Evolutionary conservation across 1,140 invertebrate genomes (phyloP).

Genomic region (Tribolium castaneum): DNA sequence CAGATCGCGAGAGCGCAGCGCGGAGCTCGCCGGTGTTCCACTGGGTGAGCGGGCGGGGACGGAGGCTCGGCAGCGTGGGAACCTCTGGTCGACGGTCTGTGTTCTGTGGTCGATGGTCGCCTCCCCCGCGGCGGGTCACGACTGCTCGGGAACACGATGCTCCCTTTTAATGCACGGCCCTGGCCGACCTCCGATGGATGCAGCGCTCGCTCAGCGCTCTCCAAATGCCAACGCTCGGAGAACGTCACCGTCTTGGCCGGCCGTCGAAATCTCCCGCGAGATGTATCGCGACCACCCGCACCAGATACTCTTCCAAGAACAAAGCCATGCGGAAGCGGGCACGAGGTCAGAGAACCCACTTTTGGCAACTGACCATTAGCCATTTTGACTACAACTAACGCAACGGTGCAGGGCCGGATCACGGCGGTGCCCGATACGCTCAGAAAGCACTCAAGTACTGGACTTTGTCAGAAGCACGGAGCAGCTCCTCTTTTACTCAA

Average conservation of each 20-base stretch:
- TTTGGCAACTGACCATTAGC: background rate
- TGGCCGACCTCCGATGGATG: slow-evolving; percentile 39
- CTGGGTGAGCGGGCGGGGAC: slow-evolving; percentile 39
- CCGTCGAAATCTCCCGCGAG: slow-evolving; percentile 3
- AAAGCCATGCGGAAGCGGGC: background rate
- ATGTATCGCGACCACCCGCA: background rate
- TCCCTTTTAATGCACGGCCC: slow-evolving; percentile 57
- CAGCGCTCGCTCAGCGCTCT: slow-evolving; percentile 12
- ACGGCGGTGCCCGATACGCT: no score
- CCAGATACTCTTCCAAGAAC: background rate
- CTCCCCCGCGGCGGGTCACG: slow-evolving; percentile 60
- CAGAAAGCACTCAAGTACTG: no score
- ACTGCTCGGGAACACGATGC: slow-evolving; percentile 59
- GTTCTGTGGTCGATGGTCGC: slow-evolving; percentile 51
- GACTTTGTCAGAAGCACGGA: no score
- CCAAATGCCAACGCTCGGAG: slow-evolving; percentile 36
- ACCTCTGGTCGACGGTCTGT: slow-evolving; percentile 46
- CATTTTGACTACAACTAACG: background rate
- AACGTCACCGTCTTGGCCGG: slow-evolving; percentile 12
- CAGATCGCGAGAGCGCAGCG: background rate
- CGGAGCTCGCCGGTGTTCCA: slow-evolving; percentile 18
- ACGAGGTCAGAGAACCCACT: background rate
- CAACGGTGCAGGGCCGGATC: no score
- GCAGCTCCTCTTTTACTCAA: no score
- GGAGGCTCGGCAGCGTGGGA: slow-evolving; percentile 59